These are phyloP conservation scores for Tetranychus piercei DNA, from an alignment of 2,888 invertebrate species.

Conservation along the genomic window DNA sequence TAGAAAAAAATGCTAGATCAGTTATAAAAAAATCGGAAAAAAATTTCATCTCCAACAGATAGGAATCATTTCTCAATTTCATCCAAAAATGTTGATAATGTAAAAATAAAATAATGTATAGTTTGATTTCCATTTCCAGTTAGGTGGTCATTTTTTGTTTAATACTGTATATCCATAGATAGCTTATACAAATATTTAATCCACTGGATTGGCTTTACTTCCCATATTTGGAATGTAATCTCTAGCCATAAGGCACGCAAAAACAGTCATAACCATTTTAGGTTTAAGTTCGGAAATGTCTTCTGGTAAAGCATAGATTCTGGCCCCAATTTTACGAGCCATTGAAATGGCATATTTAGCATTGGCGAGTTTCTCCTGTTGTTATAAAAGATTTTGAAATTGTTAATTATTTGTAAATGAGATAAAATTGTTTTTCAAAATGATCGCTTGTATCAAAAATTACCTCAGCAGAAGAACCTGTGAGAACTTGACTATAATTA, in stretches of 20 bases:
- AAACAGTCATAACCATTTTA: conserved; percentile 99
- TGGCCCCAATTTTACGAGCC: conserved; percentile 89
- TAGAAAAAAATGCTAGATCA: no score
- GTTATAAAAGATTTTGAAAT: conserved; percentile 25
- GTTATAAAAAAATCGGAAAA: no score
- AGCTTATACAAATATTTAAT: no score
- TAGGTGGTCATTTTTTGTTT: no score
- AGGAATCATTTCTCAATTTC: no score
- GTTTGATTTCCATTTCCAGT: no score
- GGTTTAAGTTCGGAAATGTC: conserved; percentile 95
- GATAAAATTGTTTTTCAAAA: neutral
- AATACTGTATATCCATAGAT: no score
- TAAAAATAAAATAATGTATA: no score
- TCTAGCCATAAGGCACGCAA: conserved; percentile 94
- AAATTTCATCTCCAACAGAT: no score
- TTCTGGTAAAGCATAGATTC: conserved; percentile 93
- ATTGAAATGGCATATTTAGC: conserved; percentile 98
- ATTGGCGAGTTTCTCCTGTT: conserved; percentile 77
- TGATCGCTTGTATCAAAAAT: conserved; percentile 19
- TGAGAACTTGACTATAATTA: conserved; percentile 64
- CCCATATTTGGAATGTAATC: conserved; percentile 63
- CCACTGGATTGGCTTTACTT: neutral
- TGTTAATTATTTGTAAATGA: conserved; percentile 3
- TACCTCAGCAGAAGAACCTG: conserved; percentile 58
- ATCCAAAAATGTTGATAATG: no score